phyloP scores from a whole-genome alignment of 2,797 vertebrate genomes.

The Natrix natrix region DNA sequence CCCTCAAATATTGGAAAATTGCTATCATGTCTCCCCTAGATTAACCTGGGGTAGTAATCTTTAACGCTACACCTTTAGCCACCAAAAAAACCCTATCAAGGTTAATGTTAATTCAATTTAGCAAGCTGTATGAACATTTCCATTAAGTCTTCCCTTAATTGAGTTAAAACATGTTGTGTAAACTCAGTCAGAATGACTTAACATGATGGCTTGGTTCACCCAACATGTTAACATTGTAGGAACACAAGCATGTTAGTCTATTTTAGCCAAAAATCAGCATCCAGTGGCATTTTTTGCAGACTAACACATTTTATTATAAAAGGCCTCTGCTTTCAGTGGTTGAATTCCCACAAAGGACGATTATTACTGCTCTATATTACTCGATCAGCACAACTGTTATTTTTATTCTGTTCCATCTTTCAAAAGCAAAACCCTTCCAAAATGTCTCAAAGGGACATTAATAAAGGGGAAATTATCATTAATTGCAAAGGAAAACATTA shows the following conservation, averaged over 20 bases:
- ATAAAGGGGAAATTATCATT: background rate
- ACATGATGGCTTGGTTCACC: background rate
- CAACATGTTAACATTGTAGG: background rate
- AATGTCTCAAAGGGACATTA: background rate
- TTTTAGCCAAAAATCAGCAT: background rate
- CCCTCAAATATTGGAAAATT: background rate
- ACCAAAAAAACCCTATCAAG: background rate
- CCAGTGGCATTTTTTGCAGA: background rate
- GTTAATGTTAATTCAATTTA: background rate
- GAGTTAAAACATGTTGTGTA: background rate
- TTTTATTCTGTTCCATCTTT: background rate
- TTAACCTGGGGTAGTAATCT: background rate
- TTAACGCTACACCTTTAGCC: background rate
- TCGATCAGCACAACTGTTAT: background rate
- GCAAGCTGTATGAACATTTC: background rate
- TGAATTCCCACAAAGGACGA: background rate
- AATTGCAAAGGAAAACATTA: background rate
- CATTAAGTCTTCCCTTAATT: background rate
- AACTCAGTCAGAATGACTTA: background rate
- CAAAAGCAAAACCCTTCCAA: background rate
- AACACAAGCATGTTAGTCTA: background rate
- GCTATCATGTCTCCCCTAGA: background rate
- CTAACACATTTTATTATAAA: background rate
- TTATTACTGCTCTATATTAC: background rate
- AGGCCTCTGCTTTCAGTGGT: background rate